Evolutionary conservation across 2,888 invertebrate species (phyloP).

Genomic region (Andrena flavipes): DNA sequence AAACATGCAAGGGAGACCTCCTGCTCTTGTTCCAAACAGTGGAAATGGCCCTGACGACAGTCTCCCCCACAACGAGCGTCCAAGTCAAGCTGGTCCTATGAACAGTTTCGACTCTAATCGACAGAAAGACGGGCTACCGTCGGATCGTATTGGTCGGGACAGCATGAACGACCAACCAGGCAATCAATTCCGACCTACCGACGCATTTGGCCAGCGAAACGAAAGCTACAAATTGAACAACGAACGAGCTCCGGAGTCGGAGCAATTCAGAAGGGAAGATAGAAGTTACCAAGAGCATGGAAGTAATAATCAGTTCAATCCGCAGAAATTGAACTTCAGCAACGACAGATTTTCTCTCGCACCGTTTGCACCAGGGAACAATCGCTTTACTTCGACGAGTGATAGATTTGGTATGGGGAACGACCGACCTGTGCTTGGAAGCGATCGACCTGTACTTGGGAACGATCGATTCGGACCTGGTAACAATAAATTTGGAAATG

Average conservation of each 20-base stretch:
- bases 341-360: slow-evolving; percentile 57
- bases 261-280: slow-evolving; percentile 60
- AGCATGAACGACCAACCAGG: slow-evolving; percentile 47
- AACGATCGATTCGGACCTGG: slow-evolving; percentile 28
- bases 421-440: background rate
- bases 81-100: slow-evolving; percentile 18
- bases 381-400: slow-evolving; percentile 51
- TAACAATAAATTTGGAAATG: slow-evolving; percentile 63
- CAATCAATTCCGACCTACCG: slow-evolving; percentile 65
- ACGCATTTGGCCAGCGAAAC: slow-evolving; percentile 51
- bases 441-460: no score
- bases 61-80: slow-evolving; percentile 61
- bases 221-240: slow-evolving; percentile 50
- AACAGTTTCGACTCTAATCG: slow-evolving; percentile 48
- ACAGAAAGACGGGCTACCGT: slow-evolving; percentile 32
- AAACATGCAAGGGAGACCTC: slow-evolving; percentile 52
- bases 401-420: no score
- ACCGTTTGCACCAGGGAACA: slow-evolving; percentile 33
- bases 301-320: slow-evolving; percentile 64
- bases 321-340: slow-evolving; percentile 53
- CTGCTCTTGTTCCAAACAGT: slow-evolving; percentile 44
- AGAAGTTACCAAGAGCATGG: slow-evolving; percentile 58
- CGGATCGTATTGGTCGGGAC: slow-evolving; percentile 59
- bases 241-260: slow-evolving; percentile 38
- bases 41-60: slow-evolving; percentile 45